Base-by-base conservation (phyloP, 2,797 vertebrate genomes). In the Pteronotus mesoamericanus region DNA sequence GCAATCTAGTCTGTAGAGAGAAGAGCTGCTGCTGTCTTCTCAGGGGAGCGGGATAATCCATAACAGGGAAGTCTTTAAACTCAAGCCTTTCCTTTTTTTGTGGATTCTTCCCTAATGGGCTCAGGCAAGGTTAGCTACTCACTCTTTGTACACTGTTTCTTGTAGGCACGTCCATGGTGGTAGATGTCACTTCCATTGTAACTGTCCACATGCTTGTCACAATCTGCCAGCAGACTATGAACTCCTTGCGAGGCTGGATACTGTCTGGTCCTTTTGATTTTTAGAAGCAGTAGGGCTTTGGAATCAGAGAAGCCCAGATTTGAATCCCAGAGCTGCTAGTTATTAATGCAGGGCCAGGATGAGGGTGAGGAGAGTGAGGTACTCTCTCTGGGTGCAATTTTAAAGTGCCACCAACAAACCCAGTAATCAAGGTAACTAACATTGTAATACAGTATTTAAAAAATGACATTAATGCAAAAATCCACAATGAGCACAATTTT, bases 381-480 rank as follows among this genome's bases (percentile, higher is more conserved):
- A n/a, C 29, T 78, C 8, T 29, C 15, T 12, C 34, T 85, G 79
- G 66, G 5, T 85, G 26, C 29, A 55, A 32, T 82, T 77, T 75
- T 86, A 92, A 94, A 86, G 22, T 69, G 37, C 18, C 3, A 9
- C 24, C n/a, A 83, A 46, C 34, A 88, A 87, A 75, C n/a, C 84
- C 19, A 69, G 80, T 84, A 84, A 61, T 82, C 48, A 82, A 46
- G 22, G 68, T 74, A 74, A 82, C 24, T 32, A 79, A 39, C 59
- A 51, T 66, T 78, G 85, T 72, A 86, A 55, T 59, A 34, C 2
- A 68, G 16, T 74, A 29, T 53, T 91, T 42, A 0, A 32, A 82
- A 95, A 94, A 88, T 18, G 86, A n/a, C 42, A 82, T 59, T 46
- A 68, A 66, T 78, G 32, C 42, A 57, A 91, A 93, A 95, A 34